phyloP scores from a whole-genome alignment of 1,140 invertebrate species.

The Megalonaias nervosa region DNA sequence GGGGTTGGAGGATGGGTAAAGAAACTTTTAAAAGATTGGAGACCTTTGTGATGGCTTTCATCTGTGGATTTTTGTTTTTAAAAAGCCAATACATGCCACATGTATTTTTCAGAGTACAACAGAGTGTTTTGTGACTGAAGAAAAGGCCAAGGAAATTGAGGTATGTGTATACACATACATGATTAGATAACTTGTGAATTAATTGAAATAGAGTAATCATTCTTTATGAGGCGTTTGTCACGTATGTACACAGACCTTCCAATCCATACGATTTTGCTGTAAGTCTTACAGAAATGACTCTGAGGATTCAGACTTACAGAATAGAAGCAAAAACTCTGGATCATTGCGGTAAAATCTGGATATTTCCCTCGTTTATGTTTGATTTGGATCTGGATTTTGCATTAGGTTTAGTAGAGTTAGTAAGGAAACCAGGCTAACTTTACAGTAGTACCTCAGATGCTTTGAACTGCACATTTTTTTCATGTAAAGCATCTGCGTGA shows the following conservation, averaged over 20 bases:
- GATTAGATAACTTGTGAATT: background rate
- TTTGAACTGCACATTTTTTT: too few species aligned
- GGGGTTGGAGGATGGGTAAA: background rate
- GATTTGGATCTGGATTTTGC: too few species aligned
- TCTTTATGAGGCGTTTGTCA: background rate
- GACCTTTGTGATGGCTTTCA: background rate
- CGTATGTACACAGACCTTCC: background rate
- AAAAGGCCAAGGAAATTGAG: constrained; percentile 85
- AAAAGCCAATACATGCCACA: constrained; percentile 6
- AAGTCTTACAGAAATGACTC: background rate
- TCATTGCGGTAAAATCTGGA: background rate
- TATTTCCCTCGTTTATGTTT: too few species aligned
- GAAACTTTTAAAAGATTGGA: background rate
- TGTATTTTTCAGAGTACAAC: constrained; percentile 78
- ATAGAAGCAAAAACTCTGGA: background rate
- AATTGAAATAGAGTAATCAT: background rate
- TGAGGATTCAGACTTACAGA: background rate
- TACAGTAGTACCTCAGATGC: too few species aligned
- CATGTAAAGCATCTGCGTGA: too few species aligned
- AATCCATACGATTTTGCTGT: background rate
- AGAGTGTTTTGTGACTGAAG: constrained; percentile 90
- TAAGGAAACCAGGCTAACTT: too few species aligned
- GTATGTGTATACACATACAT: constrained; percentile 53
- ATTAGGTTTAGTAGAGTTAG: too few species aligned
- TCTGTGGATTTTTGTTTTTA: background rate